Evolutionary conservation across 2,113 vertebrate species (phyloP).

Genomic region (Istiophorus platypterus): DNA sequence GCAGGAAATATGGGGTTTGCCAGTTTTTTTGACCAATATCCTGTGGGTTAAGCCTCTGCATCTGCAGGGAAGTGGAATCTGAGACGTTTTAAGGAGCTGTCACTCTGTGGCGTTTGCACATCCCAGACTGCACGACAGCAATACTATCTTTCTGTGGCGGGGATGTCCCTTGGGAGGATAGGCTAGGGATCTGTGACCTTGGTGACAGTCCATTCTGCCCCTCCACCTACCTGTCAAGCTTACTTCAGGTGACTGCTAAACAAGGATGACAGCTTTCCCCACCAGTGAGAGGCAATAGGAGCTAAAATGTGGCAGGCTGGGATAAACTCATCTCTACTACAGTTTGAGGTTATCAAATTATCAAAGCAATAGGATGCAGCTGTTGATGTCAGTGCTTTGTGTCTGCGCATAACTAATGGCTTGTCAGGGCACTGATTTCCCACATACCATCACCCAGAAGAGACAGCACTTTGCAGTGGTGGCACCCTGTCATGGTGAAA

Average conservation of each 20-base stretch:
- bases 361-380: conserved; percentile 47
- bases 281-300: conserved; percentile 1
- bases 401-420: conserved; percentile 62
- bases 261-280: conserved; percentile 60
- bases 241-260: conserved; percentile 47
- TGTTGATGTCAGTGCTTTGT: conserved; percentile 51
- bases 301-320: conserved; percentile 30
- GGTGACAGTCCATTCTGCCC: conserved; percentile 56
- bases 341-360: conserved; percentile 48
- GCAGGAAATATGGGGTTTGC: conserved; percentile 52
- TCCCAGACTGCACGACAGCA: conserved; percentile 52
- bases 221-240: conserved; percentile 59
- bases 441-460: conserved; percentile 46
- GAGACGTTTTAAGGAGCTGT: conserved; percentile 62
- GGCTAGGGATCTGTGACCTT: conserved; percentile 49
- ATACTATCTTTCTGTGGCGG: conserved; percentile 37
- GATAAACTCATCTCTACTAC: conserved; percentile 30
- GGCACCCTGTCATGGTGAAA: conserved; percentile 54
- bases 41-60: conserved; percentile 40
- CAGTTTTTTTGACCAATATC: conserved; percentile 47
- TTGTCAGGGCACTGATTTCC: conserved; percentile 39
- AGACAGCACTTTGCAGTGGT: conserved; percentile 32
- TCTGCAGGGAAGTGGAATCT: conserved; percentile 36
- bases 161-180: conserved; percentile 34
- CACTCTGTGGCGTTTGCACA: conserved; percentile 42